Evolutionary conservation across 2,888 invertebrate genomes (phyloP), one percentile per base, ranked within the genome.

Genomic region (Cataglyphis albicans): DNA sequence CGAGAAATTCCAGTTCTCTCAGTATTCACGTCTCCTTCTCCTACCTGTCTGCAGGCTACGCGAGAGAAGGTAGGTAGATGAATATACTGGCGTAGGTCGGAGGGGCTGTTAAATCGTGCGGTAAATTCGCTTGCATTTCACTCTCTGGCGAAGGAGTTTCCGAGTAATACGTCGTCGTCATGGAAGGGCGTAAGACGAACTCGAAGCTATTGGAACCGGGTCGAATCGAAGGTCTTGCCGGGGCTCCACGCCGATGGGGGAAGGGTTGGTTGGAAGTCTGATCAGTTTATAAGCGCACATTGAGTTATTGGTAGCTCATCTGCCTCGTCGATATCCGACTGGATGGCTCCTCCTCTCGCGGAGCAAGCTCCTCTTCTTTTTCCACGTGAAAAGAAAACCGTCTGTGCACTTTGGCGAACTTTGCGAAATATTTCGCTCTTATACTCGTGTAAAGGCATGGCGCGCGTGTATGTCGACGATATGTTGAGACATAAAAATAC

Each of bases 251-350:
- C 52, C 61, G 65, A 74, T 44, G 81, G 52, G 61, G 59, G 65
- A 70, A 86, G 80, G 73, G 82, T 87, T 87, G 87, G 86, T 83
- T 84, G 84, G 87, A 89, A 91, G 92, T 93, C 92, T 93, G 93
- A 92, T 92, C 93, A 92, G 92, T 93, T 92, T 93, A 93, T 92
- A 93, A 93, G 92, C 92, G 92, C 91, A 92, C 93, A 92, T 92
- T 92, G 93, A 93, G 92, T 92, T 93, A 93, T 93, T 92, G 93
- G 92, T 93, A 92, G 92, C 92, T 93, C 93, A 93, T 93, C 93
- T 92, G 90, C 91, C 90, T 86, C 90, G 90, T 91, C 93, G 91
- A 92, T 92, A 93, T 92, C 91, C 91, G 90, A 86, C 90, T 92
- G 91, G 90, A 92, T 92, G 91, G 91, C 91, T 92, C 88, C 89